Evolutionary conservation across 1,140 invertebrate genomes (phyloP).

Genomic region (Dryas iulia): DNA sequence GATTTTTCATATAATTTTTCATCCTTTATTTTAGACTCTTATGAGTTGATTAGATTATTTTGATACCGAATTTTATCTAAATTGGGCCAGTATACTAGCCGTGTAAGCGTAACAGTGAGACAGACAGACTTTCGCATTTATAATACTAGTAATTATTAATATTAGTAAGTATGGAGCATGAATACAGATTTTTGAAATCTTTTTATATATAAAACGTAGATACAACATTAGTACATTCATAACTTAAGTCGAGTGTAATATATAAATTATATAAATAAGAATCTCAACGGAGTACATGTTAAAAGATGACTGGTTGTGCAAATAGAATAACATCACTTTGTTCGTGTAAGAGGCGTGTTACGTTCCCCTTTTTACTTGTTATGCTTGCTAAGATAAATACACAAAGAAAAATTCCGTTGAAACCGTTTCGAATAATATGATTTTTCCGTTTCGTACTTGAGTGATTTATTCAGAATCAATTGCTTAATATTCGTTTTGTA

Average conservation of each 20-base stretch:
- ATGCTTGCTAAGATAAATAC: conserved; percentile 42
- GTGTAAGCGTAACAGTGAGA: too few relatives aligned
- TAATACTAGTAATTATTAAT: too few relatives aligned
- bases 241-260: neutral
- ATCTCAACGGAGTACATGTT: conserved; percentile 19
- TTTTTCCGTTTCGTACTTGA: conserved; percentile 4
- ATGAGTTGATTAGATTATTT: too few relatives aligned
- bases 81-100: too few relatives aligned
- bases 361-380: conserved; percentile 44
- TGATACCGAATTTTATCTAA: too few relatives aligned
- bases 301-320: conserved; percentile 28
- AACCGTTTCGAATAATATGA: conserved; percentile 23
- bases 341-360: conserved; percentile 33
- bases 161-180: too few relatives aligned
- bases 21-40: too few relatives aligned
- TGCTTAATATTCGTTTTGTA: neutral
- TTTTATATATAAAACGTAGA: too few relatives aligned
- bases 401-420: conserved; percentile 33
- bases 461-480: conserved; percentile 7
- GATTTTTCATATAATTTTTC: too few relatives aligned
- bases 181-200: too few relatives aligned
- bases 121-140: too few relatives aligned
- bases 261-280: conserved; percentile 8
- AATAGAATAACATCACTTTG: conserved; percentile 45
- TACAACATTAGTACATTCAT: too few relatives aligned